Evolutionary conservation across 2,113 vertebrate species (phyloP).

Genomic region (Pseudopipra pipra): DNA sequence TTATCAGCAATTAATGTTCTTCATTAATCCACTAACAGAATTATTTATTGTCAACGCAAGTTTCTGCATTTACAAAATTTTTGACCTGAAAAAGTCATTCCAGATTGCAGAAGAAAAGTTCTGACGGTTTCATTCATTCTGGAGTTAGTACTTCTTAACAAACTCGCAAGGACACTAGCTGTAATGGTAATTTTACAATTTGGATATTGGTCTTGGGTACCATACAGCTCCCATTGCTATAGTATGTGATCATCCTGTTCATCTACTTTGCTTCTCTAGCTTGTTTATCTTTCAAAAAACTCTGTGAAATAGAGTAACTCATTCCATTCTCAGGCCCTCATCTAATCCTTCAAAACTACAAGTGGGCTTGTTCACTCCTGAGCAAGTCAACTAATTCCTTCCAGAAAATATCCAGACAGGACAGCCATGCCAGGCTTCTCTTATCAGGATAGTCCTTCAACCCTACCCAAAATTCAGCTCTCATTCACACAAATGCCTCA

Average conservation of each 20-base stretch:
- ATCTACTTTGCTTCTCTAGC: background rate
- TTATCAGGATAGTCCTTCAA: background rate
- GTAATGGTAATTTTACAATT: background rate
- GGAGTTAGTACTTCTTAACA: background rate
- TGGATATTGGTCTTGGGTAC: background rate
- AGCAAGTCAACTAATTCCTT: background rate
- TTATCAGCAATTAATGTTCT: background rate
- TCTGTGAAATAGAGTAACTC: background rate
- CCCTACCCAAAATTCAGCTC: background rate
- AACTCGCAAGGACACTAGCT: background rate
- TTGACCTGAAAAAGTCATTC: background rate
- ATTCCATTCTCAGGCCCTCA: background rate
- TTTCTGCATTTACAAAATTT: background rate
- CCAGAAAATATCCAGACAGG: background rate
- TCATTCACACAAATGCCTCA: background rate
- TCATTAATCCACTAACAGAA: background rate
- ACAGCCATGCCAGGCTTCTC: background rate
- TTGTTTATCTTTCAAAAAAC: background rate
- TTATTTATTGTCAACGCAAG: background rate
- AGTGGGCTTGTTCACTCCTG: background rate
- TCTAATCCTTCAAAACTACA: background rate
- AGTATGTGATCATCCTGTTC: background rate
- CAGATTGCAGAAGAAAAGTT: background rate
- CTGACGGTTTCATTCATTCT: background rate
- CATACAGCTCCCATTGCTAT: background rate